These are phyloP conservation scores for Zophobas atratus DNA, from an alignment of 1,140 invertebrate species.

Conservation along the genomic window DNA sequence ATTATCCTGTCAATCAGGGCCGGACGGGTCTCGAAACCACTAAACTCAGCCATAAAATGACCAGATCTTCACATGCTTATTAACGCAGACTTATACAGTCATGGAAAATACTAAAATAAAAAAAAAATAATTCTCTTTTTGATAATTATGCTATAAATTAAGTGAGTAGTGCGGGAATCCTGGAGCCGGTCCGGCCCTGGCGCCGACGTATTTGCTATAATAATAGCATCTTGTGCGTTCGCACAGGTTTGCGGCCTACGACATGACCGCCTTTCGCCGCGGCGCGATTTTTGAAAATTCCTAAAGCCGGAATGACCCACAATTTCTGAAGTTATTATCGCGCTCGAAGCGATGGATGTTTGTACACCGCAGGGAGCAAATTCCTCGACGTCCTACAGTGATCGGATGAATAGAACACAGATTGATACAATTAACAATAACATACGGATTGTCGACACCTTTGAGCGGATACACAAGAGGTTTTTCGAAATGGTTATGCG, in stretches of 20 bases:
- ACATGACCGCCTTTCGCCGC: slow-evolving; percentile 6
- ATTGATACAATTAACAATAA: slow-evolving; percentile 60
- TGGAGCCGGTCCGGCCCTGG: too few relatives aligned
- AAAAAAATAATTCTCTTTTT: too few relatives aligned
- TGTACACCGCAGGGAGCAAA: slow-evolving; percentile 53
- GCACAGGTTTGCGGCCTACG: slow-evolving; percentile 9
- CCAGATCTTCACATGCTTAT: too few relatives aligned
- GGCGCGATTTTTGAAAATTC: not conserved
- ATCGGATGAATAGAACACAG: slow-evolving; percentile 55
- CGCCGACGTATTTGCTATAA: slow-evolving; percentile 30
- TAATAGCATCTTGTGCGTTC: slow-evolving; percentile 10
- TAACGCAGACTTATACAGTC: too few relatives aligned
- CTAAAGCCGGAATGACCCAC: slow-evolving; percentile 30
- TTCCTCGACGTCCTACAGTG: slow-evolving; percentile 50
- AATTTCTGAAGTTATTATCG: slow-evolving; percentile 47
- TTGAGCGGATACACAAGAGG: slow-evolving; percentile 27
- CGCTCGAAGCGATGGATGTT: slow-evolving; percentile 39
- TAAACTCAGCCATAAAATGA: too few relatives aligned
- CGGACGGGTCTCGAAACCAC: too few relatives aligned
- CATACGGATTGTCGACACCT: slow-evolving; percentile 56
- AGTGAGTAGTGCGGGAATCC: too few relatives aligned
- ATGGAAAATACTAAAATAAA: too few relatives aligned
- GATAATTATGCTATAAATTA: too few relatives aligned
- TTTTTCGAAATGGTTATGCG: slow-evolving; percentile 33
- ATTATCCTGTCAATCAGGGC: too few relatives aligned